These are phyloP conservation scores for Siderastrea siderea DNA, from an alignment of 92 coral and sea anemone species.

Conservation along the genomic window DNA sequence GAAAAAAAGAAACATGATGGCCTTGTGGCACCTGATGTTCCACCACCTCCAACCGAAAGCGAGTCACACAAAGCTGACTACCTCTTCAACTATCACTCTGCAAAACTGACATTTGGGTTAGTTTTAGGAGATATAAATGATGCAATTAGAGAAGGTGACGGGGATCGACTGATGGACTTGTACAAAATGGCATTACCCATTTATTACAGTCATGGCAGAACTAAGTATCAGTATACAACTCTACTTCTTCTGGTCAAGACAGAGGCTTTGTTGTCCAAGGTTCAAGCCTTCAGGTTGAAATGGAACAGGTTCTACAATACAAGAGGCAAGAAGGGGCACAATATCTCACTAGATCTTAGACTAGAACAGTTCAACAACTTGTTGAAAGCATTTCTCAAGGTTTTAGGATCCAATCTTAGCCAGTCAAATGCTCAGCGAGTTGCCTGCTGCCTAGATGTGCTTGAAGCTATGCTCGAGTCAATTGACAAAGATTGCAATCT, in stretches of 20 bases:
- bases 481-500: too few relatives aligned
- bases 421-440: too few relatives aligned
- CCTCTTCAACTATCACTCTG: too few relatives aligned
- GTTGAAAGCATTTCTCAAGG: neutral
- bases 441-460: too few relatives aligned
- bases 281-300: neutral
- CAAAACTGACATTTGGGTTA: too few relatives aligned
- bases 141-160: neutral
- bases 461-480: too few relatives aligned
- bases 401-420: neutral
- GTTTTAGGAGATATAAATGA: neutral
- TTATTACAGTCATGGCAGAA: neutral
- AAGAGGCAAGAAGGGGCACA: neutral
- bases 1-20: too few relatives aligned
- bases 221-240: neutral
- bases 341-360: neutral
- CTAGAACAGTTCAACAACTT: neutral
- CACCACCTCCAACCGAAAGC: neutral
- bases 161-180: neutral
- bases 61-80: neutral
- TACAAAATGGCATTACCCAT: neutral
- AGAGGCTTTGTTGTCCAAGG: neutral
- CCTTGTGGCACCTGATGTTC: neutral
- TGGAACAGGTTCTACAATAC: neutral
- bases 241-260: neutral